Percentiles rank a stretch among this genome's conserved stretches.
Conservation (phyloP, 1,140 invertebrate genomes). For the Bactericera cockerelli region DNA sequence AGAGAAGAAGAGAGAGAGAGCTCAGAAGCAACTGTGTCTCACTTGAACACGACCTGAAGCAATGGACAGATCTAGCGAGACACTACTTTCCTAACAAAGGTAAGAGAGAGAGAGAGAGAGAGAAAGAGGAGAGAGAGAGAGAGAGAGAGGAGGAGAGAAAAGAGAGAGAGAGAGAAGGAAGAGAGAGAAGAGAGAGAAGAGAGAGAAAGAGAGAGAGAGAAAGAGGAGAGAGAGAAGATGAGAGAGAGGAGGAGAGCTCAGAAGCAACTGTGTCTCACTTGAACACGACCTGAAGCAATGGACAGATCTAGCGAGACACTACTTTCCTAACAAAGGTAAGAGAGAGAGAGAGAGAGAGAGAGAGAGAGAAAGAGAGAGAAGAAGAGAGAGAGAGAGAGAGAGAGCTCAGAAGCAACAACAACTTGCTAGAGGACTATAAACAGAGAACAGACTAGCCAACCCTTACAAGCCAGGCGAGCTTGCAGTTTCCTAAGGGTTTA, state of each 20-base stretch:
- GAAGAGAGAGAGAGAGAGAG: not conserved
- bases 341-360: not conserved
- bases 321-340: not conserved
- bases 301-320: not conserved
- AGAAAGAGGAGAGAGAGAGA: not conserved
- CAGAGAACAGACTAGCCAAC: too few species aligned
- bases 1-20: not conserved
- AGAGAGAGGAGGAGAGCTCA: not conserved
- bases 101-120: not conserved
- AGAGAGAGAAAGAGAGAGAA: not conserved
- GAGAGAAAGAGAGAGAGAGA: too few species aligned
- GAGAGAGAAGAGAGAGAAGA: too few species aligned
- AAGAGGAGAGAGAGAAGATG: not conserved
- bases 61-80: conserved; percentile 1
- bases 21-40: not conserved
- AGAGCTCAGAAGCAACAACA: not conserved
- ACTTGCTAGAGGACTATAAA: not conserved
- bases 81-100: not conserved
- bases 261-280: not conserved
- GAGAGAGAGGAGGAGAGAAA: too few species aligned
- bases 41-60: not conserved
- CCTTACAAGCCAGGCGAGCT: too few species aligned
- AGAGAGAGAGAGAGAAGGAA: too few species aligned
- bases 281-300: not conserved
- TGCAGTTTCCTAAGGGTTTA: too few species aligned